Conservation (phyloP, 2,113 vertebrate species). For the Donacobius atricapilla region DNA sequence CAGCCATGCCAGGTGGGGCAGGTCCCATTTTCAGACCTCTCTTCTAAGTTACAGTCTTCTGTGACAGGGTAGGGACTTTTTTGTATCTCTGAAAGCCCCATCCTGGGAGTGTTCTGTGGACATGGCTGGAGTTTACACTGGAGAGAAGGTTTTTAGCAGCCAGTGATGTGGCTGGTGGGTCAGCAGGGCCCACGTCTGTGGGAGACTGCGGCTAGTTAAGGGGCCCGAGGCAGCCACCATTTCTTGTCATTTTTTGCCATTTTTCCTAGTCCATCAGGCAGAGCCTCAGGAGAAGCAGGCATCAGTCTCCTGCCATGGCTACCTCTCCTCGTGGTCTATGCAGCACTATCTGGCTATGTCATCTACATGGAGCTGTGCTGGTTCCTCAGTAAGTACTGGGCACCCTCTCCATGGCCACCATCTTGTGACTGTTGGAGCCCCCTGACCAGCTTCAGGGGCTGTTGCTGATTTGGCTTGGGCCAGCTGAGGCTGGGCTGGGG, state of each 20-base stretch:
- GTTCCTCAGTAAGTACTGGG: not conserved
- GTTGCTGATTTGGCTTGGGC: not conserved
- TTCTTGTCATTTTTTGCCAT: not conserved
- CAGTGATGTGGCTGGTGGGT: fast-evolving
- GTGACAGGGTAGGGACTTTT: not conserved
- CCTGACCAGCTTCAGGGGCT: fast-evolving
- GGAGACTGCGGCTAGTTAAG: not conserved
- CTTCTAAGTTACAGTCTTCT: not conserved
- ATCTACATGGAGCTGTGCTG: fast-evolving
- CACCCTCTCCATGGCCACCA: fast-evolving
- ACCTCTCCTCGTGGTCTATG: fast-evolving
- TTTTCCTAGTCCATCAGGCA: not conserved
- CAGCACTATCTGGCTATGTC: not conserved
- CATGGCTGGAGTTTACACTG: fast-evolving
- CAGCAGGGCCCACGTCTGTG: no score
- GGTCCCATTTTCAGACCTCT: not conserved
- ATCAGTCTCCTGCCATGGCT: fast-evolving
- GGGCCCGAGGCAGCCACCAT: fast-evolving
- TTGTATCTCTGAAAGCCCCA: not conserved
- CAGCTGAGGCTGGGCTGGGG: not conserved
- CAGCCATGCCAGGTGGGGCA: no score
- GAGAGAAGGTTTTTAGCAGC: not conserved
- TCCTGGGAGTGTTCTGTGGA: fast-evolving
- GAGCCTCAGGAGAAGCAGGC: not conserved
- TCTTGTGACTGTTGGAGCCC: not conserved